A percentile compares a stretch with the other conserved stretches of the same genome.
phyloP scores from a whole-genome alignment of 2,113 vertebrate genomes.

The Oreotrochilus melanogaster region DNA sequence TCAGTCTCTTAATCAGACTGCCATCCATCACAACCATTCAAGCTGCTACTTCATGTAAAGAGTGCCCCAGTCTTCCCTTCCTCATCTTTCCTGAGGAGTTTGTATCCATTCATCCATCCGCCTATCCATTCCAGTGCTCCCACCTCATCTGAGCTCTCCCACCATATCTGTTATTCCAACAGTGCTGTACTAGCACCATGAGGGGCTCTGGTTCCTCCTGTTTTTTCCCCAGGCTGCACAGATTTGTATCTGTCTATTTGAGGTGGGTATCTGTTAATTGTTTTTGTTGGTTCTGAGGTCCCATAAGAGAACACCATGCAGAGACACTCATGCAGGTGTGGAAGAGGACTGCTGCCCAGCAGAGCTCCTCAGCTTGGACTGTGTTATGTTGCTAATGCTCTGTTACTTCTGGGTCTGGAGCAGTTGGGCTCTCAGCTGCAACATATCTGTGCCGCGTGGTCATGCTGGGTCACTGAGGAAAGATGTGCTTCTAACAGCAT shows the following conservation, averaged over 20 bases:
- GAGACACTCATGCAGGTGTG: not conserved
- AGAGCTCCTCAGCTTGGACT: not conserved
- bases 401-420: not conserved
- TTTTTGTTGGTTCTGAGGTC: not conserved
- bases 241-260: not conserved
- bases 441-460: fast-evolving
- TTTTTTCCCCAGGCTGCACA: not conserved
- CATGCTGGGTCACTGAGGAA: fast-evolving
- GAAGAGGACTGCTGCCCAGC: not conserved
- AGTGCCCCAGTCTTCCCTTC: fast-evolving
- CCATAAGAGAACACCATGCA: fast-evolving
- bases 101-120: fast-evolving
- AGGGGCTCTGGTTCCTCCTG: not conserved
- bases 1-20: not conserved
- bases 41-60: not conserved
- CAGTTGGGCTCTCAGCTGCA: not conserved
- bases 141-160: not conserved
- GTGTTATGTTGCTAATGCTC: fast-evolving
- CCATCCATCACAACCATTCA: not conserved
- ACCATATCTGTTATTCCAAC: not conserved
- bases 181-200: not conserved
- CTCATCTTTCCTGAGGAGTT: not conserved
- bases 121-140: not conserved
- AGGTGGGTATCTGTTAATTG: not conserved
- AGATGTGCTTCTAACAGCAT: not conserved